Percentiles rank a stretch among this genome's conserved stretches.
Evolutionary conservation across 2,888 invertebrate species (phyloP).

Genomic region (Cotesia congregata): DNA sequence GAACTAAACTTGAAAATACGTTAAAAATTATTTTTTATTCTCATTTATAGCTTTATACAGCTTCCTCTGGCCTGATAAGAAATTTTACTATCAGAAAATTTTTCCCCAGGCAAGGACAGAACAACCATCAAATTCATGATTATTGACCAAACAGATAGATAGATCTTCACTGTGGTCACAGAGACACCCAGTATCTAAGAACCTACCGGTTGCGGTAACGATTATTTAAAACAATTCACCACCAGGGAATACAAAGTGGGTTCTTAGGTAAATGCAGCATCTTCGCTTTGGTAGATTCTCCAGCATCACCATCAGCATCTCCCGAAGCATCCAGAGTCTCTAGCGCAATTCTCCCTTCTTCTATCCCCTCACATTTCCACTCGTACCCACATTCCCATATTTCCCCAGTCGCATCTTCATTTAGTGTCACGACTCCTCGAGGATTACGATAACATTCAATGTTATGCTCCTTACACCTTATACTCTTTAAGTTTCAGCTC

Average conservation of each 20-base stretch:
- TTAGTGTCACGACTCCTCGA: slow-evolving; percentile 34
- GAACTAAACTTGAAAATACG: too few relatives aligned
- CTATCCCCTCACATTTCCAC: slow-evolving; percentile 23
- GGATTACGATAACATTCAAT: slow-evolving; percentile 9
- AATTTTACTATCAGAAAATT: not conserved
- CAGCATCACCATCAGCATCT: slow-evolving; percentile 4
- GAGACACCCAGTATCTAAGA: not conserved
- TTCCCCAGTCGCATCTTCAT: slow-evolving; percentile 53
- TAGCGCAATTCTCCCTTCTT: not conserved
- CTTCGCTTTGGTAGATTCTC: slow-evolving; percentile 33
- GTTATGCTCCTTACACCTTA: slow-evolving; percentile 27
- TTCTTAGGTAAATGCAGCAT: slow-evolving; percentile 63
- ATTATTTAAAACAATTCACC: slow-evolving; percentile 65
- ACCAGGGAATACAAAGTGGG: slow-evolving; percentile 64
- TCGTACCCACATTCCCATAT: slow-evolving; percentile 51
- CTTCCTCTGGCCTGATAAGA: too few relatives aligned
- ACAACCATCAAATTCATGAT: not conserved
- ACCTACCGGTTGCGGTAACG: slow-evolving; percentile 51
- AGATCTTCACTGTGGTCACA: slow-evolving; percentile 21
- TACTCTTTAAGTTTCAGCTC: not conserved
- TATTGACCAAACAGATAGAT: not conserved
- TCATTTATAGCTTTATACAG: too few relatives aligned
- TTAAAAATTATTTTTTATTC: too few relatives aligned
- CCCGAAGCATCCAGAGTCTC: slow-evolving; percentile 25
- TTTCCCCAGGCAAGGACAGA: not conserved